These are phyloP conservation scores for Yasuhikotakia modesta DNA, from an alignment of 2,797 vertebrate species.

Conservation along the genomic window DNA sequence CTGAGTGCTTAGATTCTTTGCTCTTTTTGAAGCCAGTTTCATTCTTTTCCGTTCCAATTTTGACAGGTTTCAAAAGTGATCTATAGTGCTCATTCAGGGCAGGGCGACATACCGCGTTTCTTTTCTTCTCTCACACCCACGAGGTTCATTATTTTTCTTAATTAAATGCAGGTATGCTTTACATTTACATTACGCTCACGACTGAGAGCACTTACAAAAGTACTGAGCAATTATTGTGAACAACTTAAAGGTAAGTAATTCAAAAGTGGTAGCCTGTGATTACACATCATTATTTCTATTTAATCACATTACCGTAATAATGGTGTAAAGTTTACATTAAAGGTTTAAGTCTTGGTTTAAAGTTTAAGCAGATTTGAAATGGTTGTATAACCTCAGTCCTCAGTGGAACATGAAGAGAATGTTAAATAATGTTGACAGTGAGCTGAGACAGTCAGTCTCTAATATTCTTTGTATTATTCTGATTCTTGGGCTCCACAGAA, in stretches of 20 bases:
- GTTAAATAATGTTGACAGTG: no score
- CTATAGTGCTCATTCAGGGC: background rate
- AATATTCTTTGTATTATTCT: no score
- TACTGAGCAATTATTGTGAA: background rate
- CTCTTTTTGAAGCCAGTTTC: conserved; percentile 25
- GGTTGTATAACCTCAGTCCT: no score
- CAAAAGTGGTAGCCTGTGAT: background rate
- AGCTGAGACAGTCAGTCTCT: no score
- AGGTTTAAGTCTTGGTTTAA: no score
- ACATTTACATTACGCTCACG: conserved; percentile 7
- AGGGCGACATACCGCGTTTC: background rate
- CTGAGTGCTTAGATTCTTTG: conserved; percentile 21
- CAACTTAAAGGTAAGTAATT: background rate
- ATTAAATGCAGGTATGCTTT: conserved; percentile 1
- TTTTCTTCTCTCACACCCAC: conserved; percentile 23
- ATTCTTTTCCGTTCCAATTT: conserved; percentile 23
- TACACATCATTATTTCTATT: background rate
- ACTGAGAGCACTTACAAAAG: background rate
- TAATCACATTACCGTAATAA: background rate
- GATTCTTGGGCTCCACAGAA: no score
- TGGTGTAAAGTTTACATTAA: background rate
- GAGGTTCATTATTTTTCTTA: background rate
- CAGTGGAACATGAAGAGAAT: no score
- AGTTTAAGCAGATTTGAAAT: background rate
- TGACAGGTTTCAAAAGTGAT: conserved; percentile 22